These are phyloP conservation scores for Seira musarum DNA, from an alignment of 2,888 invertebrate genomes.

Conservation along the genomic window DNA sequence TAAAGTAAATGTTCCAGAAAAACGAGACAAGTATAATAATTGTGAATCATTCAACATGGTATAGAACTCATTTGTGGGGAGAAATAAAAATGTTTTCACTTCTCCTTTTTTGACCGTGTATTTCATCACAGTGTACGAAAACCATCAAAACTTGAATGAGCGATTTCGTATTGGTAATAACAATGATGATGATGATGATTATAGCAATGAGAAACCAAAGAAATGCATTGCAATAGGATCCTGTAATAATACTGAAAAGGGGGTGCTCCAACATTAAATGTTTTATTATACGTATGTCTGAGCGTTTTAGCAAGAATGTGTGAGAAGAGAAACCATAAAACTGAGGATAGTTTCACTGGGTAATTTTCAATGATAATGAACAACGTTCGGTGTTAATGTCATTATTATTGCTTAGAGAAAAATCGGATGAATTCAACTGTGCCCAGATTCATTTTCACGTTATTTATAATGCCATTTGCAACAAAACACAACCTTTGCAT, in stretches of 20 bases:
- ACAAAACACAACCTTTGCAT: too few species aligned
- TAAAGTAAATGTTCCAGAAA: slow-evolving; percentile 15
- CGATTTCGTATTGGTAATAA: too few species aligned
- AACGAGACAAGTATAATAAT: slow-evolving; percentile 3
- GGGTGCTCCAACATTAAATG: too few species aligned
- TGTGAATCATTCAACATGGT: slow-evolving; percentile 30
- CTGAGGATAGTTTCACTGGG: background rate
- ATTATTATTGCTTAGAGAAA: too few species aligned
- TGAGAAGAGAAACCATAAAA: slow-evolving; percentile 40
- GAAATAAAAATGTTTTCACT: slow-evolving; percentile 54
- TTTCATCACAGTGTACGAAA: background rate
- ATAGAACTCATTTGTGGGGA: slow-evolving; percentile 30
- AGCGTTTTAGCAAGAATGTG: slow-evolving; percentile 45
- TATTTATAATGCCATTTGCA: too few species aligned
- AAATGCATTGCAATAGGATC: slow-evolving; percentile 24
- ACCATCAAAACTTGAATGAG: too few species aligned
- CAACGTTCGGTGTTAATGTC: too few species aligned
- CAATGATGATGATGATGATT: slow-evolving; percentile 13
- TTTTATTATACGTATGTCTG: too few species aligned
- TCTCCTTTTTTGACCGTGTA: slow-evolving; percentile 21
- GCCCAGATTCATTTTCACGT: too few species aligned
- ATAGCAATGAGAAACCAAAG: slow-evolving; percentile 37
- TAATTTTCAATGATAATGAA: too few species aligned
- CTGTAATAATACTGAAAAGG: too few species aligned
- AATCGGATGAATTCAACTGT: too few species aligned